Conservation (phyloP, 1,140 invertebrate species). For the Medauroidea extradentata region DNA sequence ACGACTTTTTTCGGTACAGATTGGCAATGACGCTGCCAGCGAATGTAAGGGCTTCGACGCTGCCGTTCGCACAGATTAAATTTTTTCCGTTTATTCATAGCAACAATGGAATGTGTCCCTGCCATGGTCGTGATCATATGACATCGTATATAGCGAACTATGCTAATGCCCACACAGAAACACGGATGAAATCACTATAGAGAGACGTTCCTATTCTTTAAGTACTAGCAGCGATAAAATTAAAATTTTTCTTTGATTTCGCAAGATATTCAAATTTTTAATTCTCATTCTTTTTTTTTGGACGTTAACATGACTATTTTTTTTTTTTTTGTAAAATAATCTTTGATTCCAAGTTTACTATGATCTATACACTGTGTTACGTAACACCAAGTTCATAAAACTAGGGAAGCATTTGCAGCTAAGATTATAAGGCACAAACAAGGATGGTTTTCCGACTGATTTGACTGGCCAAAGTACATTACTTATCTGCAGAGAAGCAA, state of each 20-base stretch:
- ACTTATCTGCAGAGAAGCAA: constrained; percentile 8
- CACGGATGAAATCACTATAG: constrained; percentile 8
- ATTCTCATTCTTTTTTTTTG: constrained; percentile 2
- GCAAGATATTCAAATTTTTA: constrained; percentile 5
- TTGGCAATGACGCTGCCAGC: no score
- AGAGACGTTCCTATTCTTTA: constrained; percentile 11
- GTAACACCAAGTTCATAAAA: constrained; percentile 17
- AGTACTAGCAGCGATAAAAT: constrained; percentile 13
- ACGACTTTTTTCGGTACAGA: no score
- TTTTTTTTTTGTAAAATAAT: constrained; percentile 13
- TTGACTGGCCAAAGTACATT: constrained; percentile 12
- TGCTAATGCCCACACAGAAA: constrained; percentile 12
- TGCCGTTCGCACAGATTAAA: background rate
- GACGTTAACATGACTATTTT: constrained; percentile 3
- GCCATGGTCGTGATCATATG: constrained; percentile 11
- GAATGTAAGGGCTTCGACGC: background rate
- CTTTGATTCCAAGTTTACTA: constrained; percentile 13
- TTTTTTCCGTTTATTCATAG: background rate
- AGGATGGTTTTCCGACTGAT: constrained; percentile 21
- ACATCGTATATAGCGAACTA: constrained; percentile 10
- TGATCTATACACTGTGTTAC: constrained; percentile 13
- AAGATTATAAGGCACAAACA: constrained; percentile 23
- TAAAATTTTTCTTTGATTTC: constrained; percentile 11
- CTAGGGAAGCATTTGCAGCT: constrained; percentile 20
- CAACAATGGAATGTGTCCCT: constrained; percentile 18